Conservation (phyloP, 2,888 invertebrate genomes). For the Acanthacorydalis orientalis region DNA sequence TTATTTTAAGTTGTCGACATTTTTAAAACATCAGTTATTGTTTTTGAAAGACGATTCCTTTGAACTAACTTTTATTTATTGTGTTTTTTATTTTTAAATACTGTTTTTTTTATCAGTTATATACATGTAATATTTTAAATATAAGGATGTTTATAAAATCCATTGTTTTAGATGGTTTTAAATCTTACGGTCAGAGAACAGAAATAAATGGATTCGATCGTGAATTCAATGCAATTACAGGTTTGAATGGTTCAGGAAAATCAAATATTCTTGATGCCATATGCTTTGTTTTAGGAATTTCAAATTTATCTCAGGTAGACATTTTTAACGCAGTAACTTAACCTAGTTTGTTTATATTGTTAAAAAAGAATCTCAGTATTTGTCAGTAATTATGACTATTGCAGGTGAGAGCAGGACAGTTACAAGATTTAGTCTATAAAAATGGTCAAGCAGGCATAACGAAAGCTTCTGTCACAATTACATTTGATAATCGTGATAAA, state of each 20-base stretch:
- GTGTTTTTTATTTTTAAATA: not conserved
- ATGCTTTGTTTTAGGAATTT: slow-evolving; percentile 93
- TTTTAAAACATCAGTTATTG: no score
- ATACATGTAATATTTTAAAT: not conserved
- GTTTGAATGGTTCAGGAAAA: slow-evolving; percentile 94
- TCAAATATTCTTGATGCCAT: slow-evolving; percentile 95
- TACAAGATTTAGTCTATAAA: slow-evolving; percentile 96
- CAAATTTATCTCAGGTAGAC: slow-evolving; percentile 77
- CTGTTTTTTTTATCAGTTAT: not conserved
- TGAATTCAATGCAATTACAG: slow-evolving; percentile 95
- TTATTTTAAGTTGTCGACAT: no score
- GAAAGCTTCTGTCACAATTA: slow-evolving; percentile 88
- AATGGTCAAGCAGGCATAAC: slow-evolving; percentile 92
- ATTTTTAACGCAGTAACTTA: no score
- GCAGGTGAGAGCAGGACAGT: slow-evolving; percentile 74
- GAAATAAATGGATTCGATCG: slow-evolving; percentile 86
- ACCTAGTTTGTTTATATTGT: not conserved
- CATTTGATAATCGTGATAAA: slow-evolving; percentile 81
- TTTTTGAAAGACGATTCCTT: no score
- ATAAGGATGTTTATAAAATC: slow-evolving; percentile 77
- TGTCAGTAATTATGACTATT: slow-evolving; percentile 8
- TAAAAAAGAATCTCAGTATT: not conserved
- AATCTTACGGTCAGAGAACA: slow-evolving; percentile 88
- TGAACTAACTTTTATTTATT: not conserved
- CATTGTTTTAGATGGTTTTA: slow-evolving; percentile 90